Base-by-base conservation (phyloP, 2,888 invertebrate genomes). In the Drosophila lutescens region DNA sequence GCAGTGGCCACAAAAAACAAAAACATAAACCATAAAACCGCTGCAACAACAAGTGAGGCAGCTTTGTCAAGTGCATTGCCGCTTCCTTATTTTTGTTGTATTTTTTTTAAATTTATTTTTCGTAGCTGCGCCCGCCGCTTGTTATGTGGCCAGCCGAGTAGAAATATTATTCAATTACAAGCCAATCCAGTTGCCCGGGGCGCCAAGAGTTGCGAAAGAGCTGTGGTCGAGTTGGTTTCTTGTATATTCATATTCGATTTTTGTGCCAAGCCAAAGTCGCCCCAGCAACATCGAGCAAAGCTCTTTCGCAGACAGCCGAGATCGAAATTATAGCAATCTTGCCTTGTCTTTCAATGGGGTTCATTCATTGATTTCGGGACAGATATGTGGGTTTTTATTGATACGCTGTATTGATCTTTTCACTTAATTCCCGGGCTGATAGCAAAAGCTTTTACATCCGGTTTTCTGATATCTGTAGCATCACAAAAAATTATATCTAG, bases 131-230 rank as follows among this genome's bases (percentile, higher is more conserved):
- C 36, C 26, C 49, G 43, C 32, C 44, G 54, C 32, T 46, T 12
- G 60, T 71, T 63, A 53, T 71, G 71, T 57, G 63, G 71, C 69
- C 61, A 73, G 57, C 60, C 47, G 51, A 74, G 68, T 73, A 73
- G 73, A 67, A 73, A 73, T 73, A 73, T 73, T 80, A 83, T 86
- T 82, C 77, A 86, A 86, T 82, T 86, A 83, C 86, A 85, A 63
- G 76, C 78, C 80, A 86, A 82, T 82, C 80, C 81, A 86, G 80
- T 83, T 70, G 49, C 60, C 57, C 56, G 66, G 49, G 65, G 72
- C 63, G 60, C 76, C 49, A 51, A 59, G 77, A 66, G 53, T 83
- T 83, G 83, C 88, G 78, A 83, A 83, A 83, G 86, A 84, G 72
- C 60, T 69, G 20, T 12, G 12, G 72, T 61, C 71, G 43, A 20